Conservation (phyloP, 1,140 invertebrate genomes). For the Micrasema minimum region DNA sequence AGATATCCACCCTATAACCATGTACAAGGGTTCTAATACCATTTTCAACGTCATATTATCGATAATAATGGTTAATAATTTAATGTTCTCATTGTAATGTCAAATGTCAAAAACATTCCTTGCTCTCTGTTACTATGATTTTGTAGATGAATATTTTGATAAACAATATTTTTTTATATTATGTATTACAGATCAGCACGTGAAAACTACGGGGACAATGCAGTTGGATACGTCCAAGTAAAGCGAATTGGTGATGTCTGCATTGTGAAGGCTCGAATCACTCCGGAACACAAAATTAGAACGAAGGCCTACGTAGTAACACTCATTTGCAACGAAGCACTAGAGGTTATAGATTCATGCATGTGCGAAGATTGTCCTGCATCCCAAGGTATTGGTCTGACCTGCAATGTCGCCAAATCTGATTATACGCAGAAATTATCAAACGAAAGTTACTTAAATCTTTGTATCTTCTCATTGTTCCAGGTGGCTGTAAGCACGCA, state of each 20-base stretch:
- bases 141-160: too few relatives aligned
- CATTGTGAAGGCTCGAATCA: not conserved
- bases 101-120: too few relatives aligned
- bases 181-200: too few relatives aligned
- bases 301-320: not conserved
- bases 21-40: too few relatives aligned
- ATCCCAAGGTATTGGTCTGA: not conserved
- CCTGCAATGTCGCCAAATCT: not conserved
- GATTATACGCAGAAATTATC: not conserved
- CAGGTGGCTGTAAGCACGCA: conserved; percentile 8
- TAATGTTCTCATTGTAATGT: too few relatives aligned
- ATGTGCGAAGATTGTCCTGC: not conserved
- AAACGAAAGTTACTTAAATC: not conserved
- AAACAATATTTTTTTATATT: too few relatives aligned
- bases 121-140: too few relatives aligned
- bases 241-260: not conserved
- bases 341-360: not conserved
- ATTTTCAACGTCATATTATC: too few relatives aligned
- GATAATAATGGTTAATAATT: too few relatives aligned
- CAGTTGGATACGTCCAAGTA: not conserved
- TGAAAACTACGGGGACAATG: not conserved
- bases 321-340: not conserved
- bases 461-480: not conserved
- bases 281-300: conserved; percentile 4
- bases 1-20: too few relatives aligned